A percentile compares a stretch with the other conserved stretches of the same genome.
phyloP scores from a whole-genome alignment of 2,888 invertebrate species.

The Chymomyza caudatula region DNA sequence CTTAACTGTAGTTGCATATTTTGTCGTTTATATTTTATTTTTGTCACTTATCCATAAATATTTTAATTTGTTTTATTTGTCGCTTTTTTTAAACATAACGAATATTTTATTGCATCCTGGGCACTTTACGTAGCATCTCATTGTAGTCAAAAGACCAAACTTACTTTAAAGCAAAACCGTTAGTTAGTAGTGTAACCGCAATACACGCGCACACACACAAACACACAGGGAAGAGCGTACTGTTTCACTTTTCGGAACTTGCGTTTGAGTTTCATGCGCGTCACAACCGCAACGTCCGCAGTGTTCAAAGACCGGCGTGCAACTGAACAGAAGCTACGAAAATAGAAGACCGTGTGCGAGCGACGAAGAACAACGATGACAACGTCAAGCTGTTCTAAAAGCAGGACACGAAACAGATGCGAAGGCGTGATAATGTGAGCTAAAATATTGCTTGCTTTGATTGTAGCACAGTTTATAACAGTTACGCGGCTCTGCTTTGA shows the following conservation, averaged over 20 bases:
- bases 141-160: not conserved
- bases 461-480: constrained; percentile 31
- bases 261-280: not conserved
- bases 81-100: not conserved
- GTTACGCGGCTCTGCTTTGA: constrained; percentile 1
- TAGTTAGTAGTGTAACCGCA: not conserved
- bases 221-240: not conserved
- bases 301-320: constrained; percentile 63
- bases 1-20: too few species aligned
- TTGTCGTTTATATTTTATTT: not conserved
- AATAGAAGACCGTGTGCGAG: not conserved
- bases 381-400: constrained; percentile 24
- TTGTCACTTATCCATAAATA: not conserved
- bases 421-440: constrained; percentile 25
- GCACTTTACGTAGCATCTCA: not conserved
- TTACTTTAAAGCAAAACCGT: not conserved
- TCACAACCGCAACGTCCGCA: constrained; percentile 49
- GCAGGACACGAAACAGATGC: not conserved
- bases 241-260: not conserved
- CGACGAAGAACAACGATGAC: not conserved
- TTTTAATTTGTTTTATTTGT: not conserved
- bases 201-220: not conserved
- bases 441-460: constrained; percentile 35
- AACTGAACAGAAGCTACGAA: constrained; percentile 45
- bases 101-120: not conserved